Percentiles rank a stretch among this genome's conserved stretches.
Evolutionary conservation across 2,888 invertebrate species (phyloP).

Genomic region (Orthosia cruda): DNA sequence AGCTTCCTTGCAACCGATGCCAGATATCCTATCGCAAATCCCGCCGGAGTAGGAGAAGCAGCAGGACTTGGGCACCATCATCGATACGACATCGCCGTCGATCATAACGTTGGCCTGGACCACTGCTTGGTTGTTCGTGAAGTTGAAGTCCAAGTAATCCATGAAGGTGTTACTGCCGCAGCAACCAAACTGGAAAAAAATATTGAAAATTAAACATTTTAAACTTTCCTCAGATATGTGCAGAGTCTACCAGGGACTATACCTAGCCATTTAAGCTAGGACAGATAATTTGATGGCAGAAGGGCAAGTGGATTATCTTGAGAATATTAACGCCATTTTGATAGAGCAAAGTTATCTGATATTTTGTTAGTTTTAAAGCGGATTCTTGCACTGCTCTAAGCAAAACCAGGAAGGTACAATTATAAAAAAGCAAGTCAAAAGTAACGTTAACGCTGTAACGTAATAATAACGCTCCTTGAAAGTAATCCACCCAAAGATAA

Average conservation of each 20-base stretch:
- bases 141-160: conserved; percentile 82
- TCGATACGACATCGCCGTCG: conserved; percentile 69
- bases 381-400: background rate
- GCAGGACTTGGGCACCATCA: conserved; percentile 81
- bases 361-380: background rate
- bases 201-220: background rate
- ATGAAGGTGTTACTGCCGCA: conserved; percentile 83
- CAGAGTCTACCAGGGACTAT: background rate
- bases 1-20: conserved; percentile 79
- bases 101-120: conserved; percentile 74
- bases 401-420: background rate
- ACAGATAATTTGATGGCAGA: too few species aligned
- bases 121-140: conserved; percentile 78
- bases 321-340: background rate
- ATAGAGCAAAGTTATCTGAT: background rate
- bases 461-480: background rate
- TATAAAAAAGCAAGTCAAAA: background rate
- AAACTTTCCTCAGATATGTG: background rate
- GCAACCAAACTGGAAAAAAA: conserved; percentile 81
- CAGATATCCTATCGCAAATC: conserved; percentile 77
- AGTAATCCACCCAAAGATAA: conserved; percentile 12
- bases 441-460: too few species aligned
- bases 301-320: too few species aligned
- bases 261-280: too few species aligned
- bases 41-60: conserved; percentile 72